Base-by-base conservation (phyloP, 2,888 invertebrate genomes). In the Ichneumon xanthorius region DNA sequence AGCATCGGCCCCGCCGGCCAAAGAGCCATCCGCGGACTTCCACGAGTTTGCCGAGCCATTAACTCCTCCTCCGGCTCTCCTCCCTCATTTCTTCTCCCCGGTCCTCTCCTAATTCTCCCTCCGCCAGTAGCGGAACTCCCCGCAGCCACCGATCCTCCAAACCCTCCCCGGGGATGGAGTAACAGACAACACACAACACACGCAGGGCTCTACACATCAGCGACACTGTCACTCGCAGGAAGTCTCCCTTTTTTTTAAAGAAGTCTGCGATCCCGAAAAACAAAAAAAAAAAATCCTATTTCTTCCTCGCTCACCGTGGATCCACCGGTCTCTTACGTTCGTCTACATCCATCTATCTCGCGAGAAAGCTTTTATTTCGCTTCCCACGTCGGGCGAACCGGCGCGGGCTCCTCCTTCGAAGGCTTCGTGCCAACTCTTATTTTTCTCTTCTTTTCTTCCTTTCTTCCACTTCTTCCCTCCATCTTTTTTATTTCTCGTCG, bases 361-460 rank as follows among this genome's bases (percentile, higher is more conserved):
- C 70, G 70, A 79, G 79, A 81, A 82, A 82, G 82, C 40, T 85
- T 85, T 85, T 82, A 85, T 79, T 85, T 79, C 71, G 85, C 71
- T 85, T 85, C 85, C 85, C 85, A 85, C 85, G 85, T 85, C 75
- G 79, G 72, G 63, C 79, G 79, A 72, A 70, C 55, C 55, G 22
- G 58, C 14, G 77, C 33, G 33, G 33, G 45, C 78, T 81, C 45
- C 78, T 80, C 81, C 80, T 83, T 77, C 79, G 79, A 7, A 82
- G 75, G 70, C 75, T 82, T 82, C 78, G 73, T 82, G 85, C 85
- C 85, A 82, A 82, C 75, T 85, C 75, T 73, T 72, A 61, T 79
- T 79, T 71, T 70, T 33, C 68, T 73, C 16, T 70, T 73, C 11
- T 4, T 58, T 63, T 37, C 50, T 30, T 45, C 14, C 30, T 53